Evolutionary conservation across 2,113 vertebrate genomes (phyloP).

Genomic region (Chinchilla lanigera): DNA sequence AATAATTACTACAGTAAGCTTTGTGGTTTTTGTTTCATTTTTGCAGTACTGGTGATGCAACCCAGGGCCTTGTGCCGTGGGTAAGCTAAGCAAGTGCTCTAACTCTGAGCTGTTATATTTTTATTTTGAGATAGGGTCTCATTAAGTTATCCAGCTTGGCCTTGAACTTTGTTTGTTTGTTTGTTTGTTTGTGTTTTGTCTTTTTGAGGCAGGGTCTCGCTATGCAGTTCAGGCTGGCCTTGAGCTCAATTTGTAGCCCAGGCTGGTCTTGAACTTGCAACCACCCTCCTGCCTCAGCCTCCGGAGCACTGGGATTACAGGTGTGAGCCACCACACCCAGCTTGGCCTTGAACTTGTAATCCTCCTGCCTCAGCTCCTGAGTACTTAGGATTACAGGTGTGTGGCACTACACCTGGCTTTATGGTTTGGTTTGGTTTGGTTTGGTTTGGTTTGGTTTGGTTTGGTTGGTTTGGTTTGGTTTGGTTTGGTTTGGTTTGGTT

Average conservation of each 20-base stretch:
- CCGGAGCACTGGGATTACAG: not conserved
- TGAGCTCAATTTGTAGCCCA: too few species aligned
- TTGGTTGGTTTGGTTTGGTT: too few species aligned
- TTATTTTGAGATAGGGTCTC: not conserved
- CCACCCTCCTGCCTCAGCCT: not conserved
- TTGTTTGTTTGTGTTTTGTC: too few species aligned
- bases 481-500: too few species aligned
- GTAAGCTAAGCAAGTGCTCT: not conserved
- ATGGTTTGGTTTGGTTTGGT: too few species aligned
- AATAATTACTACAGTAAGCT: not conserved
- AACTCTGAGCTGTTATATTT: not conserved
- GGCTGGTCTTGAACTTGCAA: not conserved
- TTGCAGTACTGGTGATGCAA: not conserved
- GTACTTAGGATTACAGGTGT: too few species aligned
- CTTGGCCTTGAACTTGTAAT: not conserved
- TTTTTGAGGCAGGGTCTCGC: not conserved
- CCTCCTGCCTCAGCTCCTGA: too few species aligned
- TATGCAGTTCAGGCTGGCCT: not conserved
- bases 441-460: too few species aligned
- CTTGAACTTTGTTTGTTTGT: too few species aligned
- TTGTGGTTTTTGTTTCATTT: not conserved
- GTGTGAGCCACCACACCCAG: not conserved
- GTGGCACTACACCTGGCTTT: too few species aligned
- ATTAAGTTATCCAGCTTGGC: not conserved
- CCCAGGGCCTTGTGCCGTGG: not conserved